Percentiles rank a stretch among this genome's conserved stretches.
phyloP scores from a whole-genome alignment of 2,113 vertebrate species.

The Mesitornis unicolor region DNA sequence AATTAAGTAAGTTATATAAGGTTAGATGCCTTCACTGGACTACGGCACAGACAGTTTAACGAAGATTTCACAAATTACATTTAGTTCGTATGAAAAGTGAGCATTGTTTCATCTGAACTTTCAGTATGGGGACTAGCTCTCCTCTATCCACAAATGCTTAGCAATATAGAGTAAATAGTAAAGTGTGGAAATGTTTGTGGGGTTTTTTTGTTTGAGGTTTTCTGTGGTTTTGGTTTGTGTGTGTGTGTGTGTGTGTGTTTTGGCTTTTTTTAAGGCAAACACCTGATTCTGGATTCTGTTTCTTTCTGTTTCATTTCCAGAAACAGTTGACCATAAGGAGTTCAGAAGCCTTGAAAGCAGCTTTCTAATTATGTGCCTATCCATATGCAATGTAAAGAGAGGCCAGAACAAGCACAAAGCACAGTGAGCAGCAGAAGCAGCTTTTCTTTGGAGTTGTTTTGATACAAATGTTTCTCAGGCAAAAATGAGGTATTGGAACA shows the following conservation, averaged over 20 bases:
- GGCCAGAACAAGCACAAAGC: background rate
- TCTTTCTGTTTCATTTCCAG: background rate
- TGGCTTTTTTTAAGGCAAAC: background rate
- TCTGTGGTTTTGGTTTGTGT: too few species aligned
- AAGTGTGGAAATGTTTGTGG: background rate
- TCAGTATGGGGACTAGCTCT: background rate
- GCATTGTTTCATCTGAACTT: background rate
- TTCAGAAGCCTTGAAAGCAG: background rate
- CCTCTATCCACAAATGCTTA: background rate
- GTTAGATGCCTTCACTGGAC: background rate
- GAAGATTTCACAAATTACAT: background rate
- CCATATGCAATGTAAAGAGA: background rate
- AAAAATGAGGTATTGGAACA: background rate
- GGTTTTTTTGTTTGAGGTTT: too few species aligned
- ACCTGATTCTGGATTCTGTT: background rate
- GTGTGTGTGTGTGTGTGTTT: background rate
- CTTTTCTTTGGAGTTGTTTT: background rate
- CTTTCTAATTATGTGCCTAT: background rate
- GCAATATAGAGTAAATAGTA: background rate
- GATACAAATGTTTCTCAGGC: background rate
- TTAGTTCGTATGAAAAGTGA: background rate
- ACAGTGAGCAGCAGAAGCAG: background rate
- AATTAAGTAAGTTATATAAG: background rate
- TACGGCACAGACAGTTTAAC: background rate
- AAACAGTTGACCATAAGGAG: background rate